Evolutionary conservation across 1,140 invertebrate species (phyloP), one percentile per base, ranked within the genome.

Genomic region (Zaprionus davidi): DNA sequence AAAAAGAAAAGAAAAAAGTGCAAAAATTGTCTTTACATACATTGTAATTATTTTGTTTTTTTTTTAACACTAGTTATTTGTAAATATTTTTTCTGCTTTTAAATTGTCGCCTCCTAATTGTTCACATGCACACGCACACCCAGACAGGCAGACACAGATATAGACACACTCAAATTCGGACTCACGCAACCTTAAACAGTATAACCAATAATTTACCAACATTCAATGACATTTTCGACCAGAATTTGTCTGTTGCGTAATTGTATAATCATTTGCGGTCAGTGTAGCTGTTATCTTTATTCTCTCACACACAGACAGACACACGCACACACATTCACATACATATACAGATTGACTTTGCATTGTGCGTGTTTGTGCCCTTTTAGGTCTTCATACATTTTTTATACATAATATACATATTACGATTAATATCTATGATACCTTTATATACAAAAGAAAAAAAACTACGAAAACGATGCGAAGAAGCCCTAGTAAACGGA

Each of bases 41-140:
- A 41, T 22, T 53, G 57, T 78, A 81, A 86, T 72, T 81, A 79
- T 79, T 76, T 81, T 80, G 46, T 51, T 46, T 46, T 73, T 46
- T 73, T 71, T 64, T 77, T 58, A 82, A 65, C 59, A 71, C 77
- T 83, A 83, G 62, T 81, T 87, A 87, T 81, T 64, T 81, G 84
- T 87, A 88, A 84, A 88, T 87, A 58, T 81, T 83, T 80, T 75
- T 73, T 78, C 66, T 41, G 78, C 82, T 82, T 82, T 88, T 83
- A 87, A 88, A 83, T 59, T 88, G 84, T 87, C 84, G 58, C 74
- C 71, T 51, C 68, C 65, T 73, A 78, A 80, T 67, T 88, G 57
- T 80, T 79, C 57, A 79, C 41, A 69, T 53, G 49, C 41, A 81
- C 36, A 57, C 24, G 58, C 34, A 62, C 26, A 24, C 28, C 12